Base-by-base conservation (phyloP, 2,113 vertebrate genomes). In the Sinocyclocheilus maitianheensis region DNA sequence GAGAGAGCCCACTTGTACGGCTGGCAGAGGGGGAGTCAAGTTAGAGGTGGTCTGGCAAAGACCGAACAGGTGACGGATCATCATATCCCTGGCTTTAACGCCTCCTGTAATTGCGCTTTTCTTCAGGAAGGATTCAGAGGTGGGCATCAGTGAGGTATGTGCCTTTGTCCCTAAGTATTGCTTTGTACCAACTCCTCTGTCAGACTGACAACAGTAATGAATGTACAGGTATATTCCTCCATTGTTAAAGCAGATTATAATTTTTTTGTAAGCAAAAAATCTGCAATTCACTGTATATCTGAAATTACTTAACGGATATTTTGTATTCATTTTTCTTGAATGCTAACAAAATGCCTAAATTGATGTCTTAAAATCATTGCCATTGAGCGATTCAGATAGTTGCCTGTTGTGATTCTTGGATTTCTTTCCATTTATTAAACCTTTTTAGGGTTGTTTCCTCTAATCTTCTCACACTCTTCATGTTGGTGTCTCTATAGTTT, bases 1-100 rank as follows among this genome's bases (percentile, higher is more conserved):
- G 89, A 90, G 91, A 90, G 90, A 65, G 55, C 84, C 87, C 84
- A 77, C 87, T 88, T 63, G 37, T 71, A 60, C 72, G 22, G 65
- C 84, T 71, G 40, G 34, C 78, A 16, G 62, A 69, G 71, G 79
- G 77, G 55, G 72, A 91, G 87, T 90, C 77, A 9, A 74, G 83
- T 34, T 48, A 69, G 74, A 83, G 79, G 83, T 75, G 67, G 83
- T 75, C 76, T 81, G 69, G 6, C 48, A 22, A 60, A 37, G 37
- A 74, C 62, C 9, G n/a, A 81, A 81, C 69, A 86, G 85, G 79
- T 86, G 79, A 86, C 53, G 18, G 20, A 55, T 62, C 22, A 22
- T 34, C 7, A 51, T 13, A 12, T 13, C 26, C 79, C 72, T 22
- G 37, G 20, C 72, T 65, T 77, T 53, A 48, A 77, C 37, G 5